Base-by-base conservation (phyloP, 2,888 invertebrate genomes). In the Ormyrus pomaceus region DNA sequence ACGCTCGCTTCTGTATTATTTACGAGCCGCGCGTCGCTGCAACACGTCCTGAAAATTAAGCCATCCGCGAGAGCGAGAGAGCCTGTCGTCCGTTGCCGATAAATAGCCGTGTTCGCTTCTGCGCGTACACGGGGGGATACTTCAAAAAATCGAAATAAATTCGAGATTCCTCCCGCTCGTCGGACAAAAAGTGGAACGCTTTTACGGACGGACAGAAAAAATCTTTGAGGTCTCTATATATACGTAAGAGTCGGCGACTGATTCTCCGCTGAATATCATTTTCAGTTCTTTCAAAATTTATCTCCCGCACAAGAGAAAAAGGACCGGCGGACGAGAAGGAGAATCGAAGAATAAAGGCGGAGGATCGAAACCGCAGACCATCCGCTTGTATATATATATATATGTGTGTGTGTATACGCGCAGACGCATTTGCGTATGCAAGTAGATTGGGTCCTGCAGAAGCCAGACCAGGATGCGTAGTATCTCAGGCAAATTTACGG, bases 21-120 rank as follows among this genome's bases (percentile, higher is more conserved):
- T 75, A 75, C 58, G 65, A 34, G 58, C 64, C 45, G 10, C 48
- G 51, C 34, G 45, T 45, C 34, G 10, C 55, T 5, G 6, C 19
- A 19, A 53, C 72, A 55, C 65, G 59, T 76, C 19, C 55, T 76
- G 71, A 59, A 81, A 79, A 81, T 81, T 76, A 79, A 81, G 81
- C 72, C 79, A 79, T 81, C 78, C 66, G 19, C n/a, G n/a, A 45
- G 34, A 19, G 19, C 34, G 61, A 34, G 50, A 13, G 13, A 56
- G 56, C 19, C 45, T 10, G 55, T 50, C 19, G 48, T 13, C 10
- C 46, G 0, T 19, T 8, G 70, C 55, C 50, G 73, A 78, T 73
- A 55, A 78, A 73, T 55, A 66, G 61, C 6, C 53, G 58, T 7
- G 13, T 13, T 51, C 5, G 55, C 73, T 66, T 74, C 34, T 59